These are phyloP conservation scores for Mormyrus proboscirostris DNA, from an alignment of 2,797 vertebrate genomes.

Conservation along the genomic window DNA sequence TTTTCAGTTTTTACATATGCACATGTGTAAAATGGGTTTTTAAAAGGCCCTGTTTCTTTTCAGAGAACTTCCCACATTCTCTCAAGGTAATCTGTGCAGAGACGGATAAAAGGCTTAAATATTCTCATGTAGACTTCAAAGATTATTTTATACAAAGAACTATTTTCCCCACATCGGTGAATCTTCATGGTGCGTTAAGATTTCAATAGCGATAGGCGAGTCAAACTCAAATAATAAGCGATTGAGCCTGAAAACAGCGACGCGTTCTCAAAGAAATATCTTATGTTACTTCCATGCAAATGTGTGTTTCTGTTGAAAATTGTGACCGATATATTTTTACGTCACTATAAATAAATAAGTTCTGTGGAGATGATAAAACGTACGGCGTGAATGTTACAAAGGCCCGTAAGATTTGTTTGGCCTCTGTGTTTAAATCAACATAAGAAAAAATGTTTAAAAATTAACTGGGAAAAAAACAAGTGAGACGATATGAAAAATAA, in stretches of 20 bases:
- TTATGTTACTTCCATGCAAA: slow-evolving; percentile 51
- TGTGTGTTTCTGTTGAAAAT: not conserved
- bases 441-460: not conserved
- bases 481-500: not conserved
- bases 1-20: slow-evolving; percentile 15
- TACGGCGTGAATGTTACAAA: not conserved
- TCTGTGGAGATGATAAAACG: not conserved
- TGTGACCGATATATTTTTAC: not conserved
- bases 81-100: slow-evolving; percentile 77
- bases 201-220: slow-evolving; percentile 97
- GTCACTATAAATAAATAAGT: not conserved
- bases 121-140: slow-evolving; percentile 96
- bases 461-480: not conserved
- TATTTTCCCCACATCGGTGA: slow-evolving; percentile 91
- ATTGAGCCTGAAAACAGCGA: slow-evolving; percentile 78
- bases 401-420: not conserved
- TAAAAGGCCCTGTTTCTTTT: slow-evolving; percentile 56
- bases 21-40: not conserved
- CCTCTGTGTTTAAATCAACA: not conserved
- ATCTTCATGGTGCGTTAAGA: slow-evolving; percentile 99
- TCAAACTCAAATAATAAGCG: slow-evolving; percentile 96
- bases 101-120: slow-evolving; percentile 82
- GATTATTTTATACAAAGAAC: slow-evolving; percentile 82
- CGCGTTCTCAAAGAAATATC: slow-evolving; percentile 88
- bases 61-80: slow-evolving; percentile 72